Evolutionary conservation across 2,797 vertebrate species (phyloP).

Genomic region (Gorsachius magnificus): DNA sequence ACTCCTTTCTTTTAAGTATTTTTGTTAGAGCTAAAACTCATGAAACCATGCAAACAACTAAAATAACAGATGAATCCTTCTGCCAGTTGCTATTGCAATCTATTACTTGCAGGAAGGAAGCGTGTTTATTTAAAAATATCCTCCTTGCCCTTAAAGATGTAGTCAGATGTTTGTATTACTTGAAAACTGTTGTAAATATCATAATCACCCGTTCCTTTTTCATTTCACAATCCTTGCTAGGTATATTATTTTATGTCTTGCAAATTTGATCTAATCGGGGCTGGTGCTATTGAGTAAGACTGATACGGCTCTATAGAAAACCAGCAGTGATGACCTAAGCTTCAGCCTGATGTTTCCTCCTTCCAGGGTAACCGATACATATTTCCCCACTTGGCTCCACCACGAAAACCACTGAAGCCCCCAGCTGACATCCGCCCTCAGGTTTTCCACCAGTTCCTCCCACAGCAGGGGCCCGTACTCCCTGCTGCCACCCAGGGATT

Average conservation of each 20-base stretch:
- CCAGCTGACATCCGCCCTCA: not conserved
- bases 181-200: not conserved
- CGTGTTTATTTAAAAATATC: slow-evolving; percentile 53
- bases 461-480: accelerated
- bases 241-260: not conserved
- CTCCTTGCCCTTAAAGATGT: slow-evolving; percentile 23
- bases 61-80: slow-evolving; percentile 50
- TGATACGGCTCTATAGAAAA: not conserved
- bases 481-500: not conserved
- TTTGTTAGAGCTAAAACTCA: slow-evolving; percentile 29
- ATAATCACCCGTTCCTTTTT: not conserved
- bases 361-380: not conserved
- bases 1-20: not conserved
- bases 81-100: slow-evolving; percentile 56
- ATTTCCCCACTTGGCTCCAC: not conserved
- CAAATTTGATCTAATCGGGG: not conserved
- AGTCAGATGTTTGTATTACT: slow-evolving; percentile 21
- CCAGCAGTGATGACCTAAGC: not conserved
- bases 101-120: slow-evolving; percentile 58
- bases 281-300: not conserved
- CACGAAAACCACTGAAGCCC: not conserved
- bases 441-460: not conserved
- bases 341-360: not conserved
- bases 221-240: not conserved
- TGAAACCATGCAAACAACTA: slow-evolving; percentile 34